Evolutionary conservation across 2,113 vertebrate genomes (phyloP).

Genomic region (Gobiocypris rarus): DNA sequence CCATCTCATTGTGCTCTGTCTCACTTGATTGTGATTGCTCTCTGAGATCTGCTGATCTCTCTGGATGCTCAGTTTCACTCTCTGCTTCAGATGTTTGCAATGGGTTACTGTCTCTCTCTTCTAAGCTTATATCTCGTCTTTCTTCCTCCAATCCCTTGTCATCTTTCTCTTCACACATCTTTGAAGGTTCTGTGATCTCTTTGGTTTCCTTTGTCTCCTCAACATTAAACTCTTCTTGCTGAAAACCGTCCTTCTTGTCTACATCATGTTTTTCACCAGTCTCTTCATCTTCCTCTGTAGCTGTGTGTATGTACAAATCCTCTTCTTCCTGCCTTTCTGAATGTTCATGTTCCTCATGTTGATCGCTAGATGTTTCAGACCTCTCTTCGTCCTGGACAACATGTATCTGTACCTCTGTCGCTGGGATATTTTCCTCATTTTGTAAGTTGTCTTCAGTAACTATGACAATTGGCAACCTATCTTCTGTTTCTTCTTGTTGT

Average conservation of each 20-base stretch:
- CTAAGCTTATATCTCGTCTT: neutral
- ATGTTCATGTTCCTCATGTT: neutral
- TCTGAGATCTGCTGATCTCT: neutral
- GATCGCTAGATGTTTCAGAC: neutral
- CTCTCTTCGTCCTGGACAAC: constrained; percentile 16
- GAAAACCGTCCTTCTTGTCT: neutral
- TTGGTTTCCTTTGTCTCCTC: neutral
- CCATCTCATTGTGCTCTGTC: neutral
- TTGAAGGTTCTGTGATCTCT: constrained; percentile 11
- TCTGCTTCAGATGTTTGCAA: constrained; percentile 1
- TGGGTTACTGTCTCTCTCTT: neutral
- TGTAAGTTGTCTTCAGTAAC: neutral
- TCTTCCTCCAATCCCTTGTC: constrained; percentile 17
- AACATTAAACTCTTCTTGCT: neutral
- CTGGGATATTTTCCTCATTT: constrained; percentile 38
- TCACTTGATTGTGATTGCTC: constrained; percentile 2
- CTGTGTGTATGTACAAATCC: neutral
- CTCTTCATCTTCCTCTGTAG: neutral
- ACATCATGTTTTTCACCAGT: neutral
- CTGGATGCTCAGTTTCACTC: constrained; percentile 16
- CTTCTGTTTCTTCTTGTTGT: neutral
- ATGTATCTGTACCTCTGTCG: neutral
- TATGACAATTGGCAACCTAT: neutral
- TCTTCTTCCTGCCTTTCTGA: neutral
- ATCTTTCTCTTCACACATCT: neutral